Percentiles rank a stretch among this genome's conserved stretches.
Conservation (phyloP, 2,797 vertebrate genomes). For the Decapterus maruadsi region DNA sequence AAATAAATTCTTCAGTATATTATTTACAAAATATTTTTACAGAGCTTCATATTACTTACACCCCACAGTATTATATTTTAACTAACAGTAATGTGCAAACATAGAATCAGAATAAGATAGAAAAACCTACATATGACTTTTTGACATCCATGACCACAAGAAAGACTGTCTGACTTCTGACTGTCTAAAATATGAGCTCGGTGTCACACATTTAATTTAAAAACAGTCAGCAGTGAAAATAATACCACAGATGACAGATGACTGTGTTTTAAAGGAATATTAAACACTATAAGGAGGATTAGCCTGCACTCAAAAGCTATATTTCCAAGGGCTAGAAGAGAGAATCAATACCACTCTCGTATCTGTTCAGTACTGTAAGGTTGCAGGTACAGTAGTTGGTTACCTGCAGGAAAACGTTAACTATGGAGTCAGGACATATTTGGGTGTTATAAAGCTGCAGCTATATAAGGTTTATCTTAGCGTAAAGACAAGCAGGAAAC, state of each 20-base stretch:
- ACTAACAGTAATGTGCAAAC: slow-evolving; percentile 36
- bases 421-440: neutral
- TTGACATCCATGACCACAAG: neutral
- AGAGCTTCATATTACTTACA: slow-evolving; percentile 66
- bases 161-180: neutral
- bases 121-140: slow-evolving; percentile 19
- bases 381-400: neutral
- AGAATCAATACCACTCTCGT: neutral
- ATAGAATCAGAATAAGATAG: neutral
- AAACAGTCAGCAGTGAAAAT: slow-evolving; percentile 10
- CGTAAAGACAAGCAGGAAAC: neutral
- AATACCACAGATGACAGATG: neutral
- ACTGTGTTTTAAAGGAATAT: slow-evolving; percentile 4
- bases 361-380: neutral
- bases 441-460: neutral
- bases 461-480: neutral
- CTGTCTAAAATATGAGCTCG: neutral
- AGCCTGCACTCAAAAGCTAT: neutral
- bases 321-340: neutral
- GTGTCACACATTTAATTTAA: neutral
- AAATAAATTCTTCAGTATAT: slow-evolving; percentile 63
- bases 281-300: neutral
- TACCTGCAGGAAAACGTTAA: neutral
- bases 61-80: slow-evolving; percentile 38
- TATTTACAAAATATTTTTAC: slow-evolving; percentile 72